Evolutionary conservation across 2,888 invertebrate genomes (phyloP), one percentile per base, ranked within the genome.

Genomic region (Megastigmus dorsalis): DNA sequence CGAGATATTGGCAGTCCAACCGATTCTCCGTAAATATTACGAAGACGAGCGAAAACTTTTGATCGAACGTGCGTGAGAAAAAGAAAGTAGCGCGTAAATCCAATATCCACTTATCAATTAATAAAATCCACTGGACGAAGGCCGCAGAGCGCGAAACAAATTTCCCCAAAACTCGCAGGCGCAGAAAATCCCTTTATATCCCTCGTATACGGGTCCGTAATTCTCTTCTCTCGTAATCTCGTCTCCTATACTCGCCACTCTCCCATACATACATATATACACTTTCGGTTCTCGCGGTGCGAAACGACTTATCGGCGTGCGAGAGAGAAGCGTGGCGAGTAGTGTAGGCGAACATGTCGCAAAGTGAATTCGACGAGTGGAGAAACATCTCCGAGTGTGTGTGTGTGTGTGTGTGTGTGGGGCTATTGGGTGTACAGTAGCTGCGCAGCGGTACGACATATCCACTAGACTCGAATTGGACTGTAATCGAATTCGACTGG

Each of bases 401-500:
- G 26, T 3, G 10, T 26, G 26, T 43, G 9, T 18, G 9, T n/a
- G n/a, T n/a, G 36, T n/a, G n/a, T 50, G 36, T 2, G 23, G 15
- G 33, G 26, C 36, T 1, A 20, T n/a, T n/a, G n/a, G 26, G 9
- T 33, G 13, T 41, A 55, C 15, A 1, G 7, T 9, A 38, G 41
- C 38, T 5, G 1, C 26, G 41, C 6, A n/a, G 43, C n/a, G 3
- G 15, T n/a, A n/a, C n/a, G n/a, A n/a, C n/a, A 15, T 30, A 33
- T 43, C 30, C 50, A n/a, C n/a, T n/a, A n/a, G n/a, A n/a, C n/a
- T 38, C 26, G 38, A 60, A 59, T 68, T 50, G 59, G 28, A 38
- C 20, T 28, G 36, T 63, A 71, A 71, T 71, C 63, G 55, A 71
- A 55, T 63, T 63, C 63, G 50, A 18, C 26, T 18, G 18, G 13